These are phyloP conservation scores for Tympanoctomys barrerae DNA, from an alignment of 2,797 vertebrate genomes.

Conservation along the genomic window DNA sequence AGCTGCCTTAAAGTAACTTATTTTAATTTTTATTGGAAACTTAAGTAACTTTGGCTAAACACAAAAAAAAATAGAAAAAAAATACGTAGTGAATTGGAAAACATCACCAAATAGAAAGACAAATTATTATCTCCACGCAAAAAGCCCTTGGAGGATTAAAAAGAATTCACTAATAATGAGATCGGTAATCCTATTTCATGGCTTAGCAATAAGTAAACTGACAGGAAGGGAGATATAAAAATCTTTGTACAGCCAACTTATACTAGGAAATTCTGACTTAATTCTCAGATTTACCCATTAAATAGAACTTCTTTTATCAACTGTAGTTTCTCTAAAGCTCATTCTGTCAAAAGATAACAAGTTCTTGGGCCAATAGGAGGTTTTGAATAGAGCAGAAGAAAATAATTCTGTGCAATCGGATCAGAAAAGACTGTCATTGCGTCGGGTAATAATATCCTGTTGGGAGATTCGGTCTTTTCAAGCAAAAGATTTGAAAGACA, in stretches of 20 bases:
- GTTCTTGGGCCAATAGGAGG: slow-evolving; percentile 66
- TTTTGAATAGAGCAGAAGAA: slow-evolving; percentile 73
- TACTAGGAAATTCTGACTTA: slow-evolving; percentile 68
- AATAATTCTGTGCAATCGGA: slow-evolving; percentile 66
- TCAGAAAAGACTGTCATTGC: slow-evolving; percentile 63
- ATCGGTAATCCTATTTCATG: slow-evolving; percentile 66
- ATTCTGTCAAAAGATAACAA: slow-evolving; percentile 77
- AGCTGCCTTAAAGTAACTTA: not conserved
- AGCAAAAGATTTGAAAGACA: slow-evolving; percentile 55
- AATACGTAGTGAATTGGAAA: slow-evolving; percentile 30
- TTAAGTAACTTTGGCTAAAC: not conserved
- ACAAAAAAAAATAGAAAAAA: not conserved
- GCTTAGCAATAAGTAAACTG: slow-evolving; percentile 26
- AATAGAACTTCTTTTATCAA: slow-evolving; percentile 71
- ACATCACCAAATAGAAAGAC: slow-evolving; percentile 14
- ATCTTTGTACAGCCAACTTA: slow-evolving; percentile 55
- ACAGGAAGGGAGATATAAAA: not conserved
- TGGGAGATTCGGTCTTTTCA: slow-evolving; percentile 64
- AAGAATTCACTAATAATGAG: slow-evolving; percentile 47
- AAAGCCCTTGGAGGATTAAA: slow-evolving; percentile 57
- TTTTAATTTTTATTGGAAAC: slow-evolving; percentile 17
- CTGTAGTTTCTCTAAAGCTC: slow-evolving; percentile 59
- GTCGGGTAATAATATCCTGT: slow-evolving; percentile 62
- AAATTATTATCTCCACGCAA: slow-evolving; percentile 14
- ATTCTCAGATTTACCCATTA: slow-evolving; percentile 61